Base-by-base conservation (phyloP, 1,140 invertebrate species). In the Homarus americanus region DNA sequence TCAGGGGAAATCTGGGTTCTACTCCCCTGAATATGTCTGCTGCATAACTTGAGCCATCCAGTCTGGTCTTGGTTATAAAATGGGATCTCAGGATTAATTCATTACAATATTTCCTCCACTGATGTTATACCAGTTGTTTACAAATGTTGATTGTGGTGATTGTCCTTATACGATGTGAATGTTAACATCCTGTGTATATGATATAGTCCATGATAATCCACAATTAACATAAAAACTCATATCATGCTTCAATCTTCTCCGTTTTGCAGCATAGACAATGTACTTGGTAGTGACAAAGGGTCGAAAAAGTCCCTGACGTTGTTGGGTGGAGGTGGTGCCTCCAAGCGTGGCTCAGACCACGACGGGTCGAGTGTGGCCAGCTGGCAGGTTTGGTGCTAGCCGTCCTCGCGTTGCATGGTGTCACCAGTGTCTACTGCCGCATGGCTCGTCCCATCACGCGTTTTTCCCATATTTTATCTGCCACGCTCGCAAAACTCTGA, bases 351-450 rank as follows among this genome's bases (percentile, higher is more conserved):
- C 82, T 88, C 86, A 69, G 85, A 87, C 85, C 91, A 87, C 66
- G 84, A 91, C 73, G 82, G 69, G 83, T 87, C 84, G 84, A 88
- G 86, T 83, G 79, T 83, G 82, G 85, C 49, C 85, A 85, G 91
- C 82, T 87, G 85, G 78, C 91, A 92, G 91, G 91, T 92, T 92
- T 92, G 91, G 86, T 91, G 82, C 85, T 92, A 88, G 85, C 91
- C 87, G 86, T 92, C 86, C 91, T 87, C 91, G 79, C 85, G 69
- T 78, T 92, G 91, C 91, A 92, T 92, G 91, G 86, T 82, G 79
- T 87, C 78, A 82, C 66, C 79, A 73, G 53, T 82, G 79, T 90
- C 82, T 44, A 72, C 69, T 69, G 79, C 84, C 86, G 91, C 91
- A 92, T 92, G 78, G 76, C 85, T 88, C 53, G 41, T 78, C 72